Percentiles rank a stretch among this genome's conserved stretches.
These are phyloP conservation scores for Leptinotarsa juncta DNA, from an alignment of 2,888 invertebrate species.

Conservation along the genomic window DNA sequence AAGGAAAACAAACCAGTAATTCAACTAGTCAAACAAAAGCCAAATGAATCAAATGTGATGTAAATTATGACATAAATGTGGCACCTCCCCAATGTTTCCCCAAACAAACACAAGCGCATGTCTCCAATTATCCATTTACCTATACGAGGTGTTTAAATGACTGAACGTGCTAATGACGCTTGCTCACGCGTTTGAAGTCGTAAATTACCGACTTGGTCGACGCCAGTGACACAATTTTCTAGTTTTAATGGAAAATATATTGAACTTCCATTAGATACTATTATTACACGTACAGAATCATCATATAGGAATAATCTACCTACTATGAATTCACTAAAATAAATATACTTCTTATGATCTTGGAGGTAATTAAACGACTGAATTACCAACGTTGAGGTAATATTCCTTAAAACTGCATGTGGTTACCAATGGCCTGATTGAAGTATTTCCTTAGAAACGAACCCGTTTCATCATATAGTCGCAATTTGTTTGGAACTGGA, in stretches of 20 bases:
- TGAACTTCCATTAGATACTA: not conserved
- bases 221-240: not conserved
- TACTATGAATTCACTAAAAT: too few species aligned
- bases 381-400: too few species aligned
- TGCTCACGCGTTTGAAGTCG: constrained; percentile 57
- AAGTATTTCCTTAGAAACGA: too few species aligned
- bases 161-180: constrained; percentile 54
- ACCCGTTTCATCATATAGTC: too few species aligned
- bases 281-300: too few species aligned
- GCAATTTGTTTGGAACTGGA: too few species aligned
- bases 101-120: constrained; percentile 59
- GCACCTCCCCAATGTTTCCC: constrained; percentile 57
- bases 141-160: constrained; percentile 61
- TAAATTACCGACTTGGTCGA: constrained; percentile 56
- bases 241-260: not conserved
- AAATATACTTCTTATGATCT: too few species aligned
- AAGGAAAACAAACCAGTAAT: constrained; percentile 17
- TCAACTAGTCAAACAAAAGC: constrained; percentile 10
- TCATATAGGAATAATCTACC: too few species aligned
- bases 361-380: too few species aligned
- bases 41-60: constrained; percentile 28
- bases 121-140: constrained; percentile 61
- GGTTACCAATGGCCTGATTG: too few species aligned
- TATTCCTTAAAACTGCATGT: too few species aligned
- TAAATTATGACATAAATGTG: constrained; percentile 51